Evolutionary conservation across 2,797 vertebrate genomes (phyloP).

Genomic region (Linurgus olivaceus): DNA sequence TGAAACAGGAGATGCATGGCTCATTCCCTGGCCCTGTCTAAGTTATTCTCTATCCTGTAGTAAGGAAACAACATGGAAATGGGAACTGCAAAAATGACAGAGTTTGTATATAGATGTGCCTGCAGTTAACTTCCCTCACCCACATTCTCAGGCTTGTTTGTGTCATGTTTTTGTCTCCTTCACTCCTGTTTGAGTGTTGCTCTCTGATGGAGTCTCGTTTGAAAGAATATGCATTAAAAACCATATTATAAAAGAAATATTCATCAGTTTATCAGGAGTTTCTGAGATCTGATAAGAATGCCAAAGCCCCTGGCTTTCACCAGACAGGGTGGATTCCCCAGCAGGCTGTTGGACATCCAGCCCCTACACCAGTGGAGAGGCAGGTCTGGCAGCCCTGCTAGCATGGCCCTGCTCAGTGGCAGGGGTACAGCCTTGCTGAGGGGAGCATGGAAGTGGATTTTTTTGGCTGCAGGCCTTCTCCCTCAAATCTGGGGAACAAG

Average conservation of each 20-base stretch:
- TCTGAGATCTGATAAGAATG: background rate
- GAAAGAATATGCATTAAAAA: background rate
- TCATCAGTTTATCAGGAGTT: background rate
- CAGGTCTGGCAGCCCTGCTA: background rate
- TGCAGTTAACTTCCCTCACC: background rate
- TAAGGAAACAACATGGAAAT: background rate
- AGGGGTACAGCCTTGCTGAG: background rate
- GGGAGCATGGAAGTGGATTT: background rate
- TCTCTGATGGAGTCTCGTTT: background rate
- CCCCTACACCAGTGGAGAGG: background rate
- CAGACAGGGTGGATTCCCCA: background rate
- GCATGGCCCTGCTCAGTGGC: fast-evolving
- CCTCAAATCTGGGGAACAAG: background rate
- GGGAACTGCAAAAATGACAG: background rate
- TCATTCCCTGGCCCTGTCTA: background rate
- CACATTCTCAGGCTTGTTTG: background rate
- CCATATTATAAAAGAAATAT: background rate
- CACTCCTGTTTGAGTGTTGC: background rate
- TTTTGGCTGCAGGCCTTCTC: background rate
- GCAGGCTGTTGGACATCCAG: background rate
- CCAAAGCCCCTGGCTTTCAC: background rate
- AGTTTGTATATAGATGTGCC: background rate
- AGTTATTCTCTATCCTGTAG: background rate
- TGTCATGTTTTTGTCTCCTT: background rate
- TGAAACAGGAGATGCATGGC: background rate